Base-by-base conservation (phyloP, 1,140 invertebrate species). In the Drosophila obscura region DNA sequence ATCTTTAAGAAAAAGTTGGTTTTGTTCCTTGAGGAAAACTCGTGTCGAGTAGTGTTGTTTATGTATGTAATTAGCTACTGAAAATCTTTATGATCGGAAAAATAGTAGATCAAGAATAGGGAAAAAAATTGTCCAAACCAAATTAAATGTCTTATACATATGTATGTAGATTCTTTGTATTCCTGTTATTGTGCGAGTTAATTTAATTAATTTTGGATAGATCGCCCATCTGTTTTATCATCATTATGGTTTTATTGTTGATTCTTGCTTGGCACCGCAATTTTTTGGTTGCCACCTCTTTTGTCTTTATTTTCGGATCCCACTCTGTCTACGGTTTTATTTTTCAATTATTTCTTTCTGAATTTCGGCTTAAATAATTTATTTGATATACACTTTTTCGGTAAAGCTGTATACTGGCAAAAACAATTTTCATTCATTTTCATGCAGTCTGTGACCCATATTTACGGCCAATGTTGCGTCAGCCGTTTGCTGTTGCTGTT, bases 231-330 rank as follows among this genome's bases (percentile, higher is more conserved):
- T 13, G 9, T 39, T 39, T 39, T 9, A 39, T 39, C 35, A 11
- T 39, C 4, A 13, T 39, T 39, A 35, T 11, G 0, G 9, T 39
- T 39, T 39, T 39, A 1, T 39, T 39, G 35, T 13, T 11, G 9
- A 45, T 28, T 64, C 73, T 74, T 46, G 71, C 71, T 74, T 64
- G 72, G 53, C 71, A 61, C 71, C 61, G 61, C 53, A 64, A n/a
- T 59, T 62, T 55, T 41, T 16, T 46, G n/a, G 39, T 49, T n/a
- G 49, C 35, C 64, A 16, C 66, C 49, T 43, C 64, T 69, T 19
- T 31, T 49, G 3, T 11, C 15, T 49, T 39, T 1, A 9, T 39
- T 11, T 39, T 39, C 9, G 13, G 11, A 13, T 11, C 11, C 35
- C 3, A 5, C 35, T 13, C 11, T 11, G 2, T 26, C 1, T 41